phyloP scores from a whole-genome alignment of 2,888 invertebrate species.

The Cheilosia urbana region DNA sequence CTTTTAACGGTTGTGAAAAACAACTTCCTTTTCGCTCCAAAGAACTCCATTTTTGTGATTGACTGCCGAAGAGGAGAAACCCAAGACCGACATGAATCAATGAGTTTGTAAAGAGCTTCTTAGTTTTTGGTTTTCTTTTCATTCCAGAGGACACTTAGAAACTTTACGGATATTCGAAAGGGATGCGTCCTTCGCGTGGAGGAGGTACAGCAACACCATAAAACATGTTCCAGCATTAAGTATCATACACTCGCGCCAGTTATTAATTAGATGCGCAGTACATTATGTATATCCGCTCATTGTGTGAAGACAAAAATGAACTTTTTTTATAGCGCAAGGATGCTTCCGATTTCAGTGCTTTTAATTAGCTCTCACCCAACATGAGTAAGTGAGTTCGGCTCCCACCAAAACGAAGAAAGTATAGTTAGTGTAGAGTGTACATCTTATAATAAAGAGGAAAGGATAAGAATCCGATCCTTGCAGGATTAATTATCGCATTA shows the following conservation, averaged over 20 bases:
- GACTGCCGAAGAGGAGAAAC: constrained; percentile 12
- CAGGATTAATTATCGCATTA: constrained; percentile 84
- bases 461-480: constrained; percentile 83
- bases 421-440: constrained; percentile 27
- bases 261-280: constrained; percentile 60
- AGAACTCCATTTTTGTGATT: constrained; percentile 34
- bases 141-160: constrained; percentile 3
- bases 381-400: constrained; percentile 12
- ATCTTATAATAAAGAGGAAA: constrained; percentile 67
- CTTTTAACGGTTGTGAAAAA: constrained; percentile 43
- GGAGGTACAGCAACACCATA: constrained; percentile 17
- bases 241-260: constrained; percentile 39
- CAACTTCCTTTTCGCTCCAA: constrained; percentile 28
- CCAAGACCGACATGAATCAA: constrained; percentile 30
- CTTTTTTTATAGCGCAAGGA: constrained; percentile 42
- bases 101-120: constrained; percentile 41
- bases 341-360: constrained; percentile 63
- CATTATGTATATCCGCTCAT: constrained; percentile 45
- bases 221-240: constrained; percentile 50
- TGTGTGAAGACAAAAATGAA: constrained; percentile 12
- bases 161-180: constrained; percentile 17
- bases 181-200: constrained; percentile 13
- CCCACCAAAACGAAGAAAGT: constrained; percentile 27
- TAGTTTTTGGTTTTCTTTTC: constrained; percentile 1
- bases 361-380: constrained; percentile 56